These are phyloP conservation scores for Orgyia antiqua DNA, from an alignment of 2,888 invertebrate genomes.

Conservation along the genomic window DNA sequence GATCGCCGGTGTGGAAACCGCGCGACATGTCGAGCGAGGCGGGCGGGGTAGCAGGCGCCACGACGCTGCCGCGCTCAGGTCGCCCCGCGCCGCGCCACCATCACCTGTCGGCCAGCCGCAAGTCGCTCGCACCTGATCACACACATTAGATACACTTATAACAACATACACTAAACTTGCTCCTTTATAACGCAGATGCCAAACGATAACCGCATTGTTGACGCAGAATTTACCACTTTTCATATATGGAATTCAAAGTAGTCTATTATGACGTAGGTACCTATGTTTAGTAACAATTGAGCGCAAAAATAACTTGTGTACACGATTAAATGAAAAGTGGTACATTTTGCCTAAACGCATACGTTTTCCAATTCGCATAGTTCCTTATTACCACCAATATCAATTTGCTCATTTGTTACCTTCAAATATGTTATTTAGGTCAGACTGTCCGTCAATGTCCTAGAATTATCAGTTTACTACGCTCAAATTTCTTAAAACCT, in stretches of 20 bases:
- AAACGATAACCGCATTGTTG: not conserved
- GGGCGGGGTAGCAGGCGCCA: conserved; percentile 42
- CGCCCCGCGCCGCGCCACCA: conserved; percentile 64
- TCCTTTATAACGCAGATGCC: conserved; percentile 2
- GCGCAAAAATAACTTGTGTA: too few species aligned
- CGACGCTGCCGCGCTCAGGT: conserved; percentile 69
- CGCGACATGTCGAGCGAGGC: conserved; percentile 87
- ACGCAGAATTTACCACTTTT: not conserved
- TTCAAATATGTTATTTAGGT: too few species aligned
- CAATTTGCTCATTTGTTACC: too few species aligned
- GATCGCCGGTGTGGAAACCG: conserved; percentile 99
- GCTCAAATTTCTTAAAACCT: conserved; percentile 8
- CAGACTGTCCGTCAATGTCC: too few species aligned
- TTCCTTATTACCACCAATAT: too few species aligned
- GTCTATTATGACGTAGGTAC: too few species aligned
- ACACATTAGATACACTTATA: conserved; percentile 14
- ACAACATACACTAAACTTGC: conserved; percentile 3
- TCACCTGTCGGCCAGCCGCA: conserved; percentile 74
- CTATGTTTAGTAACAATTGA: too few species aligned
- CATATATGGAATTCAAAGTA: too few species aligned
- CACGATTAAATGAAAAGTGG: too few species aligned
- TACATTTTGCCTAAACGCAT: too few species aligned
- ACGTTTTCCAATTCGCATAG: too few species aligned
- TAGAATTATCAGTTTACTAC: conserved; percentile 11
- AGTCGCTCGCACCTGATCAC: conserved; percentile 70